These are phyloP conservation scores for Asbolus verrucosus DNA, from an alignment of 1,140 invertebrate genomes.

Conservation along the genomic window DNA sequence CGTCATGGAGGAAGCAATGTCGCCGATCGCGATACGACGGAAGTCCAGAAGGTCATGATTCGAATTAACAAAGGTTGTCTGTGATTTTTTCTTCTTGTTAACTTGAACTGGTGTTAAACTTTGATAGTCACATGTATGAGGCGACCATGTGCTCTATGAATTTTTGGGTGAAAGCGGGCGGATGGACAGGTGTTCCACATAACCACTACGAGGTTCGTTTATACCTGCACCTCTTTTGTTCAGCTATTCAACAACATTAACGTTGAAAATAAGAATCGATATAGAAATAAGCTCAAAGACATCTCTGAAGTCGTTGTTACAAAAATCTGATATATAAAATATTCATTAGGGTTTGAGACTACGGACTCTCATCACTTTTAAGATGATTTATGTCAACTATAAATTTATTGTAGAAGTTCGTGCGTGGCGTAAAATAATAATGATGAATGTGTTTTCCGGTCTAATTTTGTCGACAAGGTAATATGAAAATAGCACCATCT, in stretches of 20 bases:
- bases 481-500: slow-evolving; percentile 1
- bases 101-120: no score
- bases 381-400: background rate
- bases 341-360: no score
- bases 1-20: slow-evolving; percentile 19
- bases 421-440: background rate
- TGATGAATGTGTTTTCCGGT: slow-evolving; percentile 12
- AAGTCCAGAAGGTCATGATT: slow-evolving; percentile 31
- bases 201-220: slow-evolving; percentile 6
- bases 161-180: slow-evolving; percentile 35
- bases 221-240: slow-evolving; percentile 28
- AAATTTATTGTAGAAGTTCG: background rate
- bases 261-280: no score
- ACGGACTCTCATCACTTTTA: no score
- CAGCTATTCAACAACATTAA: slow-evolving; percentile 16
- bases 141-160: slow-evolving; percentile 18
- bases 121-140: no score
- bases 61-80: slow-evolving; percentile 30
- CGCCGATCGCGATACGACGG: slow-evolving; percentile 33
- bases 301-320: no score
- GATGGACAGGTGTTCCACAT: slow-evolving; percentile 36
- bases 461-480: slow-evolving; percentile 18
- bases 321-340: no score
- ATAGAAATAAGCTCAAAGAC: no score
- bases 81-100: no score